Evolutionary conservation across 2,113 vertebrate genomes (phyloP).

Genomic region (Andinoacara biseriatus): DNA sequence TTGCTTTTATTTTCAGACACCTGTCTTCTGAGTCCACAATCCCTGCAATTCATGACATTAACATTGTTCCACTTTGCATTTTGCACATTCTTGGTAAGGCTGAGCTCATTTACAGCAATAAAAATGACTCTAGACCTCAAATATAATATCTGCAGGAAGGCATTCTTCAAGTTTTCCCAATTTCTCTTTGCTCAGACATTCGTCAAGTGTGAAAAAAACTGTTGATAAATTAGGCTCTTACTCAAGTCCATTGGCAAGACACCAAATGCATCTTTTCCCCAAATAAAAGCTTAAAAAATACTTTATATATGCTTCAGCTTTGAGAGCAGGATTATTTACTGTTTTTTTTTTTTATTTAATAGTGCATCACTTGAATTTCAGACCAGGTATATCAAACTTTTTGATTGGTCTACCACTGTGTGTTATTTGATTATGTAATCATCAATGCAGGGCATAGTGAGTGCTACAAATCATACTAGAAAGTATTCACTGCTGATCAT

Average conservation of each 20-base stretch:
- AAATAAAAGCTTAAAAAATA: background rate
- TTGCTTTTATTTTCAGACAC: background rate
- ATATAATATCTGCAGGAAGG: background rate
- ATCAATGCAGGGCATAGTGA: background rate
- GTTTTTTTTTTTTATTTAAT: background rate
- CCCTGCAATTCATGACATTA: background rate
- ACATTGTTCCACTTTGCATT: background rate
- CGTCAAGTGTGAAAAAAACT: background rate
- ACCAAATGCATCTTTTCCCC: background rate
- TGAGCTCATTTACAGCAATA: background rate
- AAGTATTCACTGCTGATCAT: background rate
- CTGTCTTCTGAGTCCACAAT: background rate
- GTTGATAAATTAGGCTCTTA: constrained; percentile 12
- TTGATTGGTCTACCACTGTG: background rate
- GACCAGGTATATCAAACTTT: background rate
- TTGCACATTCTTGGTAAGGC: background rate
- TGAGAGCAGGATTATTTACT: constrained; percentile 7
- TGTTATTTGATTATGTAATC: constrained; percentile 33
- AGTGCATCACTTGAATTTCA: constrained; percentile 13
- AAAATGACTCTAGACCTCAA: background rate
- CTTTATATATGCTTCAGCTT: background rate
- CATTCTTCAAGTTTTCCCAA: background rate
- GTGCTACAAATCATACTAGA: constrained; percentile 17
- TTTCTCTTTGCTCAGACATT: background rate
- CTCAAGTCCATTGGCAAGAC: constrained; percentile 5